Percentiles rank a stretch among this genome's conserved stretches.
Evolutionary conservation across 2,888 invertebrate species (phyloP).

Genomic region (Piscicola geometra): DNA sequence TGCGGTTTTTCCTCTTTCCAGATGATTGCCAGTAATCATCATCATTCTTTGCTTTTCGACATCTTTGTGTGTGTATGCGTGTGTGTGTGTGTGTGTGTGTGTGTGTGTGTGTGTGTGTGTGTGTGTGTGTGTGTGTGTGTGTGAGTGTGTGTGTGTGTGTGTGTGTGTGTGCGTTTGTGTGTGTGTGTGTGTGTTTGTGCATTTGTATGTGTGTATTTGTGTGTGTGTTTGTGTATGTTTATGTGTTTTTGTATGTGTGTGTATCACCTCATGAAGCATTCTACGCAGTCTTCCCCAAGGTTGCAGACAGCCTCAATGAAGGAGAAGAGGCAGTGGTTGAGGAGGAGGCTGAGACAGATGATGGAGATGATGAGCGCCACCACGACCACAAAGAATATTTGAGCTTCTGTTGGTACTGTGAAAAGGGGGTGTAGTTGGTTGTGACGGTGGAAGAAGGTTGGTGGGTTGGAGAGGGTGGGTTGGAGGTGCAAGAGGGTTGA

Average conservation of each 20-base stretch:
- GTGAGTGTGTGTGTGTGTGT: constrained; percentile 17
- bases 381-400: constrained; percentile 7
- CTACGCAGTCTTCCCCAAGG: background rate
- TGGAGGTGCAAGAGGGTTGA: too few relatives aligned
- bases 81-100: constrained; percentile 19
- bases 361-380: background rate
- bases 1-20: background rate
- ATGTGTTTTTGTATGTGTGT: constrained; percentile 18
- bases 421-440: too few relatives aligned
- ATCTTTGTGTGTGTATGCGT: constrained; percentile 23
- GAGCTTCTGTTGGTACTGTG: background rate
- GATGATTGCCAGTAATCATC: background rate
- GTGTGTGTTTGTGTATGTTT: constrained; percentile 12
- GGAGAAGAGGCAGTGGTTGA: background rate
- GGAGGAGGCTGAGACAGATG: background rate
- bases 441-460: too few relatives aligned
- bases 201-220: constrained; percentile 5
- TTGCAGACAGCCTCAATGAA: background rate
- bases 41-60: background rate
- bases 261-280: background rate
- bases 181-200: constrained; percentile 13
- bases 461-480: too few relatives aligned
- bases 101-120: constrained; percentile 19
- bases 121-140: constrained; percentile 19
- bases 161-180: constrained; percentile 16